Base-by-base conservation (phyloP, 2,888 invertebrate genomes). In the Odontothrips loti region DNA sequence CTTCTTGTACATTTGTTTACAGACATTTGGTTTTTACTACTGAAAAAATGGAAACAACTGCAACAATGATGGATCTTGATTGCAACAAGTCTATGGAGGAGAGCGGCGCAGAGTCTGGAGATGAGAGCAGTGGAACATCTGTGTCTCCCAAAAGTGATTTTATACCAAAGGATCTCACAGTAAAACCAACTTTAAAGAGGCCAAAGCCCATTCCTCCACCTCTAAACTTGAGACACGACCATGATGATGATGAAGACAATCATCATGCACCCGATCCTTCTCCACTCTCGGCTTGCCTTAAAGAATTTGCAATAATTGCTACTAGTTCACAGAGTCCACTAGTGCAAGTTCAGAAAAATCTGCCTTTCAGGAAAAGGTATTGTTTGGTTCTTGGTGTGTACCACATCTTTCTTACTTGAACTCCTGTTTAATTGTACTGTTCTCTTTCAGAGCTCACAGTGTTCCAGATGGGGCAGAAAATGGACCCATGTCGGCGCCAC, bases 351-450 rank as follows among this genome's bases (percentile, higher is more conserved):
- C 85, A 84, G 80, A 85, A 85, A 79, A 84, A 84, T 82, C 81
- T 85, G 58, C 85, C 85, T 27, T 85, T 85, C 81, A 83, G 85
- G 79, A 85, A 85, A 84, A 83, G 85, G 85, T 84, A 81, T 80
- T 51, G 58, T 48, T 27, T 80, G 6, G 20, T 47, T 75, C 10
- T 1, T 75, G 27, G 12, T 75, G 6, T 29, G 17, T n/a, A 11
- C 11, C 4, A 63, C 58, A 34, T 29, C 23, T 68, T 68, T 15
- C 12, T 34, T 80, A 68, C n/a, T 34, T 34, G 6, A 29, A 6
- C n/a, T 47, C 29, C 34, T 12, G 9, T 11, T 47, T 78, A 20
- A 48, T 2, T 68, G 43, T 9, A 47, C 78, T 11, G 12, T 81
- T 81, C 34, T 34, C n/a, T 81, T 81, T 47, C 75, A 81, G 81